These are phyloP conservation scores for Erebia aethiops DNA, from an alignment of 2,888 invertebrate genomes.

Conservation along the genomic window DNA sequence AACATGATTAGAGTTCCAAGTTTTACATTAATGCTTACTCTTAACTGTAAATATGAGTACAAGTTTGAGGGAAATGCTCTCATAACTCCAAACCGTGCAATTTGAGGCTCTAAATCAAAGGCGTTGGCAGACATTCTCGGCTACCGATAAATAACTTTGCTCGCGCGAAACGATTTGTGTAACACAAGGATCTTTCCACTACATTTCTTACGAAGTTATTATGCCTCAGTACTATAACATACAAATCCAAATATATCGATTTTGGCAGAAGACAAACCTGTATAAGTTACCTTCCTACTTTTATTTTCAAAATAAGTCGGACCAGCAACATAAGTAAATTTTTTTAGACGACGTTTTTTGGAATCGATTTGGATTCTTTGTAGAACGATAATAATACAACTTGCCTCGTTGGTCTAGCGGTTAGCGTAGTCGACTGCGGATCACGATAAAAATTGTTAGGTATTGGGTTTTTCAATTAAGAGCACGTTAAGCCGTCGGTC, in stretches of 20 bases:
- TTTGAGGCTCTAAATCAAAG: constrained; percentile 79
- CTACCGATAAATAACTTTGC: constrained; percentile 78
- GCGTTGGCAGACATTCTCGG: constrained; percentile 56
- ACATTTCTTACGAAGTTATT: constrained; percentile 45
- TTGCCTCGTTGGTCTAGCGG: too few species aligned
- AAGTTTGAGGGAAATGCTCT: constrained; percentile 54
- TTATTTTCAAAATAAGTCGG: background rate
- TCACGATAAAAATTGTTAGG: too few species aligned
- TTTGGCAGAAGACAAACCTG: background rate
- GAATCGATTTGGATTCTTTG: too few species aligned
- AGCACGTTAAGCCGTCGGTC: too few species aligned
- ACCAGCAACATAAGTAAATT: background rate
- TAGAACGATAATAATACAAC: too few species aligned
- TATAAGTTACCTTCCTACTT: background rate
- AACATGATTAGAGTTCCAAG: background rate
- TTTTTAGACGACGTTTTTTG: background rate
- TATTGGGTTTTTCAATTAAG: too few species aligned
- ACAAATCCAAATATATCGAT: background rate
- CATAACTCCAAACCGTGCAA: constrained; percentile 69
- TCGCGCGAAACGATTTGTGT: constrained; percentile 68
- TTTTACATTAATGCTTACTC: background rate
- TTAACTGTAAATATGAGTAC: constrained; percentile 23
- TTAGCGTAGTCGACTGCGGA: too few species aligned
- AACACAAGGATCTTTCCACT: constrained; percentile 68
- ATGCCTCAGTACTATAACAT: constrained; percentile 13